A percentile compares a stretch with the other conserved stretches of the same genome.
Evolutionary conservation across 2,888 invertebrate species (phyloP).

Genomic region (Acanthopleura granulata): DNA sequence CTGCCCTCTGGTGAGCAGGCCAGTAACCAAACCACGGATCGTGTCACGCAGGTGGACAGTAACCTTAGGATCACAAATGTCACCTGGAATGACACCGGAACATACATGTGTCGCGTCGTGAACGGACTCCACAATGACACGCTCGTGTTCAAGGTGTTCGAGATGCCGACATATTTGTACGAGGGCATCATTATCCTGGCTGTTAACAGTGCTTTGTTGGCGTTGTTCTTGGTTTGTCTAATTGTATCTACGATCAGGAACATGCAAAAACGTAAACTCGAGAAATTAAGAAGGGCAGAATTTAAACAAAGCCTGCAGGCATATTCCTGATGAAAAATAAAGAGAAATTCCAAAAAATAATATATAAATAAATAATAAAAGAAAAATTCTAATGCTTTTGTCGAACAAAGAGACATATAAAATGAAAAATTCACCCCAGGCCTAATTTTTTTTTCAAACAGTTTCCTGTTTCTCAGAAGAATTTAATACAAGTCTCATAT

Average conservation of each 20-base stretch:
- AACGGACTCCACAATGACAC: background rate
- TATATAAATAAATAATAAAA: too few species aligned
- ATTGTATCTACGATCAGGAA: background rate
- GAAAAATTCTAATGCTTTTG: too few species aligned
- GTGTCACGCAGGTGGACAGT: background rate
- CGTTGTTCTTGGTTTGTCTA: constrained; percentile 3
- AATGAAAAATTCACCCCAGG: too few species aligned
- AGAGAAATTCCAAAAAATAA: too few species aligned
- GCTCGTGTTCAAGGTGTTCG: background rate
- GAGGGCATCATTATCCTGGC: constrained; percentile 16
- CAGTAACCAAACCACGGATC: background rate
- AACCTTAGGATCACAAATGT: background rate
- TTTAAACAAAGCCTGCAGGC: background rate
- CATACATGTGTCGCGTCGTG: background rate
- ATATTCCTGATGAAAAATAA: too few species aligned
- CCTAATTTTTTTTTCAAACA: too few species aligned
- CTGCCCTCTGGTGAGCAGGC: background rate
- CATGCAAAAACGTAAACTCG: background rate
- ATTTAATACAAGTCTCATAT: too few species aligned
- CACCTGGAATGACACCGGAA: background rate
- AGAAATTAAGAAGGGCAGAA: background rate
- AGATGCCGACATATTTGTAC: background rate
- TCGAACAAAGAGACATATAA: too few species aligned
- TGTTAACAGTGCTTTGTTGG: background rate
- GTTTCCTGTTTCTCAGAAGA: too few species aligned